Conservation (phyloP, 2,888 invertebrate species). For the Camponotus fellah region DNA sequence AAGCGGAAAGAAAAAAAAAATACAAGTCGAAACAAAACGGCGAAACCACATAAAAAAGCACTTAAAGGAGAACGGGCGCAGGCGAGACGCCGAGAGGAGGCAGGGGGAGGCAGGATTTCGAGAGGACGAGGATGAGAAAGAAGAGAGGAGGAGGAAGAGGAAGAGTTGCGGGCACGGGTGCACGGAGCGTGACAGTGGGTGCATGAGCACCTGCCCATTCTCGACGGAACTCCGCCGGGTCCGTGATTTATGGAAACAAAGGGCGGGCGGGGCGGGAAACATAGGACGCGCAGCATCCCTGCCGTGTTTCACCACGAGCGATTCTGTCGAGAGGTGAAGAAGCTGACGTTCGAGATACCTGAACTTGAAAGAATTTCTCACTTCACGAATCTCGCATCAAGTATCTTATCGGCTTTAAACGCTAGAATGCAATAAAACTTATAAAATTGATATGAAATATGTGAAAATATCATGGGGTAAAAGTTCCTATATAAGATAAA, state of each 20-base stretch:
- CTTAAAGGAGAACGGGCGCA: conserved; percentile 77
- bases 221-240: conserved; percentile 73
- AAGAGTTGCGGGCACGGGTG: conserved; percentile 82
- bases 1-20: conserved; percentile 49
- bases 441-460: conserved; percentile 2
- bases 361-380: conserved; percentile 16
- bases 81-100: conserved; percentile 46
- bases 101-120: conserved; percentile 50
- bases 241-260: conserved; percentile 82
- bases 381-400: conserved; percentile 9
- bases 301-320: conserved; percentile 48
- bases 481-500: conserved; percentile 33
- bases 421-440: neutral
- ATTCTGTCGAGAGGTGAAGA: conserved; percentile 33
- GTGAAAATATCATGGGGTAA: neutral
- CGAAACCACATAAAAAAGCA: conserved; percentile 83
- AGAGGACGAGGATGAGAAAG: conserved; percentile 64
- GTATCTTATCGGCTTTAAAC: neutral
- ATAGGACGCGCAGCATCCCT: conserved; percentile 59
- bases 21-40: conserved; percentile 80
- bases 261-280: conserved; percentile 73
- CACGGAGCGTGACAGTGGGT: conserved; percentile 85
- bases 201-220: conserved; percentile 85
- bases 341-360: conserved; percentile 36
- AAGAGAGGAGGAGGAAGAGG: conserved; percentile 67